phyloP scores from a whole-genome alignment of 1,140 invertebrate genomes.

The Pogonognathellus flavescens region DNA sequence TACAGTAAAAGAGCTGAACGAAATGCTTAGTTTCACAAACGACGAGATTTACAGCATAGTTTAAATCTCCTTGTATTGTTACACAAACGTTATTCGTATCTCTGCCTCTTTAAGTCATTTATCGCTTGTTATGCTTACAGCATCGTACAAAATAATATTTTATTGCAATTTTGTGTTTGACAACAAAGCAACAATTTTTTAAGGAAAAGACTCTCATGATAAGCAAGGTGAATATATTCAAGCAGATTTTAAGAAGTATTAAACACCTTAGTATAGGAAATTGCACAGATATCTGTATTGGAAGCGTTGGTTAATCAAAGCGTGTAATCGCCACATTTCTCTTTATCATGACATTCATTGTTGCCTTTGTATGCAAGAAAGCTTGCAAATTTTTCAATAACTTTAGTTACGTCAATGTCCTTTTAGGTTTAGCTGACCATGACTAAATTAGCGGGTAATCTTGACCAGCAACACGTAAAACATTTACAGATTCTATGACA shows the following conservation, averaged over 20 bases:
- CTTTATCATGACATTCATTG: conserved; percentile 14
- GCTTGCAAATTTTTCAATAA: not conserved
- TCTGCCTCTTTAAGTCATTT: not conserved
- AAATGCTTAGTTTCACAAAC: conserved; percentile 14
- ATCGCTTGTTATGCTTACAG: not conserved
- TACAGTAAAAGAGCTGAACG: conserved; percentile 29
- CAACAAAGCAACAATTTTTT: too few species aligned
- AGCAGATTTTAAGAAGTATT: too few species aligned
- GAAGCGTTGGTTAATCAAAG: not conserved
- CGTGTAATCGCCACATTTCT: conserved; percentile 4
- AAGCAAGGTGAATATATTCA: too few species aligned
- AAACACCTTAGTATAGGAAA: too few species aligned
- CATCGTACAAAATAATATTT: not conserved
- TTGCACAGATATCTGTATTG: not conserved
- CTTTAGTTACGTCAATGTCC: not conserved
- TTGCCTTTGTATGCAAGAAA: not conserved
- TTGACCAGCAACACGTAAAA: not conserved
- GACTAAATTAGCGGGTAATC: conserved; percentile 54
- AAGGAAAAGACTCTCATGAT: too few species aligned
- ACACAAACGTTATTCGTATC: not conserved
- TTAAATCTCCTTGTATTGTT: not conserved
- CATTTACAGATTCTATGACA: too few species aligned
- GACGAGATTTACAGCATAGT: conserved; percentile 16
- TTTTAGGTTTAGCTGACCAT: conserved; percentile 24
- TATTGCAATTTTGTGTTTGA: not conserved